Evolutionary conservation across 1,140 invertebrate species (phyloP).

Genomic region (Drosophila baimaii): DNA sequence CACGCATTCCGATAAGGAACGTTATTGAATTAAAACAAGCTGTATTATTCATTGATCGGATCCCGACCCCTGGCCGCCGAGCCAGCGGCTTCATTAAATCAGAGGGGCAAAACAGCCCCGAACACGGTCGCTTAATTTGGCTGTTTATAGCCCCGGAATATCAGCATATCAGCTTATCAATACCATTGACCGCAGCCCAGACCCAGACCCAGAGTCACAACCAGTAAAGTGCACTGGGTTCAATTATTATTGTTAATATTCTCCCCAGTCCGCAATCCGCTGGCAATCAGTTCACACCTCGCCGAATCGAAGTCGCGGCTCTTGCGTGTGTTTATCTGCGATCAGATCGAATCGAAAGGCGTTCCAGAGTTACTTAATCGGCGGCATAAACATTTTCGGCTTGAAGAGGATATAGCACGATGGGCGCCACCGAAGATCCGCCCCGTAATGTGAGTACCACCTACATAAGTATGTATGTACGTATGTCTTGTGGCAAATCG

Average conservation of each 20-base stretch:
- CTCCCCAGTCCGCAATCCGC: slow-evolving; percentile 8
- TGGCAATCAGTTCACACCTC: slow-evolving; percentile 31
- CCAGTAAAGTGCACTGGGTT: slow-evolving; percentile 26
- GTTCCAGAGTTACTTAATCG: slow-evolving; percentile 9
- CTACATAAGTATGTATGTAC: no score
- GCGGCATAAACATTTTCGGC: slow-evolving; percentile 1
- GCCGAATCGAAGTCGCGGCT: neutral
- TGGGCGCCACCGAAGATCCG: slow-evolving; percentile 25
- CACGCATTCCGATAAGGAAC: slow-evolving; percentile 24
- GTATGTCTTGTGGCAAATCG: slow-evolving; percentile 15
- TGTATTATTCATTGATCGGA: slow-evolving; percentile 23
- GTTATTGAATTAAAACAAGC: slow-evolving; percentile 30
- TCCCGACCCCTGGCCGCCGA: neutral
- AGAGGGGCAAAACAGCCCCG: slow-evolving; percentile 9
- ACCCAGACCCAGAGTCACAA: no score
- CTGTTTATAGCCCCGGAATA: slow-evolving; percentile 36
- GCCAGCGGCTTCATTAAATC: slow-evolving; percentile 31
- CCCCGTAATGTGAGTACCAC: slow-evolving; percentile 49
- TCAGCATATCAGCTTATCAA: slow-evolving; percentile 42
- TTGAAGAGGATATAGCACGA: slow-evolving; percentile 10
- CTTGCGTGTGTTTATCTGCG: slow-evolving; percentile 10
- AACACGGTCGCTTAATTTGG: slow-evolving; percentile 28
- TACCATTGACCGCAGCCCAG: slow-evolving; percentile 21
- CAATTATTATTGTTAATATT: slow-evolving; percentile 24
- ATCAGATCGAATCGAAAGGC: neutral